A percentile compares a stretch with the other conserved stretches of the same genome.
phyloP scores from a whole-genome alignment of 2,113 vertebrate species.

The Cryptomyrus ogoouensis region DNA sequence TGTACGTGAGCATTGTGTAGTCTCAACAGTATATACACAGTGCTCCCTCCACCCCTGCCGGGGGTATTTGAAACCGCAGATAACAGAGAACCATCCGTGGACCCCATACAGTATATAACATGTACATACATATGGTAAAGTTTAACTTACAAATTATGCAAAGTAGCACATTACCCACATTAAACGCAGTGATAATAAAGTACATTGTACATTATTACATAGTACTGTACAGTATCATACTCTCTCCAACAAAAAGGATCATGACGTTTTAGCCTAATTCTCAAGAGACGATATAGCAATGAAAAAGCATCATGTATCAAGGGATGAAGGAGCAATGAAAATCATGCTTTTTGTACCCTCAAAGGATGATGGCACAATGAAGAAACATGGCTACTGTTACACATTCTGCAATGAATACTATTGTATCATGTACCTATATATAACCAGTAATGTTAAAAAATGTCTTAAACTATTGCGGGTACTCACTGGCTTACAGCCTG shows the following conservation, averaged over 20 bases:
- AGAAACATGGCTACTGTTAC: background rate
- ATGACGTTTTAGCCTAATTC: background rate
- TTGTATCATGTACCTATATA: background rate
- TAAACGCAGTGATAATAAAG: background rate
- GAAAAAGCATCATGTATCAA: background rate
- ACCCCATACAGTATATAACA: no score
- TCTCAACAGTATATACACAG: background rate
- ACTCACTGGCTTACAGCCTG: background rate
- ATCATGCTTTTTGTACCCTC: no score
- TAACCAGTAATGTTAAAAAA: background rate
- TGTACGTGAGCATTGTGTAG: background rate
- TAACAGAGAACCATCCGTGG: no score
- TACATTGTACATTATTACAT: background rate
- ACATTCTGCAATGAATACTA: background rate
- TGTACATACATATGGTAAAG: background rate
- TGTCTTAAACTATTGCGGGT: background rate
- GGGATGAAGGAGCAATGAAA: background rate
- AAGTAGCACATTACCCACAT: no score
- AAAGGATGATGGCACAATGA: no score
- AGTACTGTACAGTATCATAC: background rate
- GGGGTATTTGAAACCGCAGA: no score
- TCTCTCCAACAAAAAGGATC: background rate
- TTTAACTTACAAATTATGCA: background rate
- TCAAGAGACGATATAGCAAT: background rate
- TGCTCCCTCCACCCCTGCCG: no score